Evolutionary conservation across 53 echinoderm and acorn worm species (phyloP), one percentile per base, ranked within the genome.

Genomic region (Arbacia lixula): DNA sequence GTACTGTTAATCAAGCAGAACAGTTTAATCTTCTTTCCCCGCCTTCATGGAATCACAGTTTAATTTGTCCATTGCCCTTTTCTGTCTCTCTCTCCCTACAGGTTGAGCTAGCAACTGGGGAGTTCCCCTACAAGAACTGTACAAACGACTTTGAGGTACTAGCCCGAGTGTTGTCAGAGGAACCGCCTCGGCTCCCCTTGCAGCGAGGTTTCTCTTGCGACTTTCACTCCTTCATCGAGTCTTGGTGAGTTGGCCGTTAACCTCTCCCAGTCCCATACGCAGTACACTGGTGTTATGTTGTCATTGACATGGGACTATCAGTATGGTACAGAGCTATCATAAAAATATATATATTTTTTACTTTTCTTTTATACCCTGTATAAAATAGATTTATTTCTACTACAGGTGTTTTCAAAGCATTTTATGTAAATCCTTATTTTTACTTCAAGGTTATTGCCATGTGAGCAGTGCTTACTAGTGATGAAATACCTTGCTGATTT

Each of bases 91-190:
- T 33, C 32, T 27, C 49, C 26, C 21, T 54, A 1, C 81, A 99
- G 99, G 99, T 99, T 72, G 99, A 99, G 79, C 55, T 99, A 60
- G 99, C 99, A 33, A 99, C 94, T 60, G 94, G 94, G 24, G 99
- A 99, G 71, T 99, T 99, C 79, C 99, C 99, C 2, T 99, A 94
- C 88, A 99, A 94, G 84, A 92, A 99, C 71, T 99, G 99, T 81
- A 99, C 87, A 57, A 99, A 94, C 60, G 99, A 99, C 74, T 99
- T 99, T 94, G 99, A 99, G 79, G 99, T 99, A 49, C 90, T 99
- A 86, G 94, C 99, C 37, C 83, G 94, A 53, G 99, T 99, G 52
- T 84, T 99, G 36, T 88, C 90, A 26, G 92, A 99, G 67, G 99
- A 99, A 11, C 99, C 99, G 6, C 99, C 99, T 19, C 88, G 94